A percentile compares a stretch with the other conserved stretches of the same genome.
These are phyloP conservation scores for Indicator maculatus DNA, from an alignment of 2,113 vertebrate genomes.

Conservation along the genomic window DNA sequence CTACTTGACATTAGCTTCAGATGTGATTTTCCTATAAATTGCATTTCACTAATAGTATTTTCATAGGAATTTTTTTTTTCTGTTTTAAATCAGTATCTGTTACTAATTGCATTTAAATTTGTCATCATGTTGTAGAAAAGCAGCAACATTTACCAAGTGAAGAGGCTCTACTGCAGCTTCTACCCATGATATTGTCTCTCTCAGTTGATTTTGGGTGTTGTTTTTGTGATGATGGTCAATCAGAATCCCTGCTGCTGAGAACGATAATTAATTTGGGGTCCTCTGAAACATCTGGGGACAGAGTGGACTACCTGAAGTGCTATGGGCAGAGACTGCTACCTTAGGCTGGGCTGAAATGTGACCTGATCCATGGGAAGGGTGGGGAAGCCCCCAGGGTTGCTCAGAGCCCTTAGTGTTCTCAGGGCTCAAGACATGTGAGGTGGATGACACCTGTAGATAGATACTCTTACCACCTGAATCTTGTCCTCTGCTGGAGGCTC, in stretches of 20 bases:
- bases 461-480: neutral
- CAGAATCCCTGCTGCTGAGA: neutral
- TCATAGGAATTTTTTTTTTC: neutral
- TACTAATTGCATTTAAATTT: neutral
- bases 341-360: neutral
- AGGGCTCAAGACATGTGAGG: neutral
- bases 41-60: neutral
- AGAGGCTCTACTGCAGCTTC: neutral
- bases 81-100: neutral
- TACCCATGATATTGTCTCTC: neutral
- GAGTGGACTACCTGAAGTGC: neutral
- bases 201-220: neutral
- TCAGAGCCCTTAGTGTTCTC: neutral
- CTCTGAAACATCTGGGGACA: neutral
- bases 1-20: neutral
- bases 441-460: neutral
- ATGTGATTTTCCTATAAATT: neutral
- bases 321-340: neutral
- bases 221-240: neutral
- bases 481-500: accelerated
- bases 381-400: neutral
- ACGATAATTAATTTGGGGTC: neutral
- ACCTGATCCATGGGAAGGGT: neutral
- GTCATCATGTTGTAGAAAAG: neutral
- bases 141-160: neutral